Evolutionary conservation across 2,113 vertebrate genomes (phyloP).

Genomic region (Oriolus oriolus): DNA sequence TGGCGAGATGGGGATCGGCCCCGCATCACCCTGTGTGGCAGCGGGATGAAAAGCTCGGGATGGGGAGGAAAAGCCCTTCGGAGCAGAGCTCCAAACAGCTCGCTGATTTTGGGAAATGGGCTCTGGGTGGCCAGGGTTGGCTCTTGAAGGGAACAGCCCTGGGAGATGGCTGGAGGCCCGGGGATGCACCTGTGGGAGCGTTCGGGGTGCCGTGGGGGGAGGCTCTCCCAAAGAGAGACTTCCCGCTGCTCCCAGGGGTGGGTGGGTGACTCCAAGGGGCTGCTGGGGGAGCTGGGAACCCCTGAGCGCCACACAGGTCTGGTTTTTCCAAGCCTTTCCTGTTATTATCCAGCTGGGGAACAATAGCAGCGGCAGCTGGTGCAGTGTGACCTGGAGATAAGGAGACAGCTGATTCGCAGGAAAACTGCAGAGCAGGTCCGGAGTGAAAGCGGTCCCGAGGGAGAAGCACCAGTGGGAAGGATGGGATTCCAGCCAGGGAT

Average conservation of each 20-base stretch:
- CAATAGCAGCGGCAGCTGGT: neutral
- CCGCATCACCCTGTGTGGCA: neutral
- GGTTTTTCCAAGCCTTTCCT: constrained; percentile 3
- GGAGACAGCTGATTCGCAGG: neutral
- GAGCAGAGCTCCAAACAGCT: neutral
- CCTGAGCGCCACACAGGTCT: neutral
- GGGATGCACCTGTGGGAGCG: neutral
- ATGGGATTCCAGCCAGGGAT: neutral
- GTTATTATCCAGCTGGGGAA: constrained; percentile 18
- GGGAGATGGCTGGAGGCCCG: neutral
- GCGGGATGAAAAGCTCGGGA: neutral
- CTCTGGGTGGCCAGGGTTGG: neutral
- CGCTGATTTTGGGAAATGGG: neutral
- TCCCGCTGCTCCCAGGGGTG: fast-evolving
- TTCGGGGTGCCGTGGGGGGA: fast-evolving
- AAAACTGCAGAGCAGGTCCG: neutral
- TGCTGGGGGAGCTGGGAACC: neutral
- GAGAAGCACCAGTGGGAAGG: neutral
- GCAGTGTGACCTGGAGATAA: neutral
- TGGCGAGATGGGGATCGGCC: neutral
- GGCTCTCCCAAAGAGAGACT: neutral
- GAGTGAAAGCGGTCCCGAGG: neutral
- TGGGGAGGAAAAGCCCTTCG: neutral
- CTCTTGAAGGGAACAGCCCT: neutral
- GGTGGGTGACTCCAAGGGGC: fast-evolving